A percentile compares a stretch with the other conserved stretches of the same genome.
These are phyloP conservation scores for Pollicipes pollicipes DNA, from an alignment of 1,140 invertebrate genomes.

Conservation along the genomic window DNA sequence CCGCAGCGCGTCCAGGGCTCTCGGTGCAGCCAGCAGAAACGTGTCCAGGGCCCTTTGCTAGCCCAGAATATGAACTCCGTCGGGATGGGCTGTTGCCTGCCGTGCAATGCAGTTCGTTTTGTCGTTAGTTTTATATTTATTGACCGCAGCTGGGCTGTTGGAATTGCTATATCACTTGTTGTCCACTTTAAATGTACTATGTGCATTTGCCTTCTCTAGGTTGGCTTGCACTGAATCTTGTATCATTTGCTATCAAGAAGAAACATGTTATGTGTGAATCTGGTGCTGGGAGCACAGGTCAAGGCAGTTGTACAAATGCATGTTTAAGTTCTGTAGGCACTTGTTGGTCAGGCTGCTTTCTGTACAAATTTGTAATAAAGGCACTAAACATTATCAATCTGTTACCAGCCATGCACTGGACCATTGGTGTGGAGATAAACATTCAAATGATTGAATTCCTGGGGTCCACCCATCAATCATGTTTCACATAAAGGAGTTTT, in stretches of 20 bases:
- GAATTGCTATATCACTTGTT: not conserved
- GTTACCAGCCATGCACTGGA: too few species aligned
- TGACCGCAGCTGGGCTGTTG: not conserved
- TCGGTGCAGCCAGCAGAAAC: not conserved
- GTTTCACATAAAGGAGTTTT: too few species aligned
- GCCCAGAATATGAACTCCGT: too few species aligned
- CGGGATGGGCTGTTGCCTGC: too few species aligned
- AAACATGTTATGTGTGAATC: not conserved
- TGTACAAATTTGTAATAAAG: not conserved
- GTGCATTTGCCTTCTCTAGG: not conserved
- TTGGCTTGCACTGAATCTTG: too few species aligned
- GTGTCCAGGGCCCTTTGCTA: not conserved
- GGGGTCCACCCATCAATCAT: too few species aligned
- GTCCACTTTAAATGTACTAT: not conserved
- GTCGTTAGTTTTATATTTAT: not conserved
- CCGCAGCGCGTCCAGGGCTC: too few species aligned
- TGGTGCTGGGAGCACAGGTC: not conserved
- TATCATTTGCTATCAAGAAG: not conserved
- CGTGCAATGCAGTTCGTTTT: too few species aligned
- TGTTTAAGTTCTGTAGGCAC: not conserved
- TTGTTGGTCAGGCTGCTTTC: not conserved
- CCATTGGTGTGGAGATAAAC: too few species aligned
- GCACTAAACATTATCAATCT: not conserved
- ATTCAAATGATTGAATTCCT: too few species aligned
- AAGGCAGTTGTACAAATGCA: not conserved